Base-by-base conservation (phyloP, 2,888 invertebrate genomes). In the Caenorhabditis sulstoni region DNA sequence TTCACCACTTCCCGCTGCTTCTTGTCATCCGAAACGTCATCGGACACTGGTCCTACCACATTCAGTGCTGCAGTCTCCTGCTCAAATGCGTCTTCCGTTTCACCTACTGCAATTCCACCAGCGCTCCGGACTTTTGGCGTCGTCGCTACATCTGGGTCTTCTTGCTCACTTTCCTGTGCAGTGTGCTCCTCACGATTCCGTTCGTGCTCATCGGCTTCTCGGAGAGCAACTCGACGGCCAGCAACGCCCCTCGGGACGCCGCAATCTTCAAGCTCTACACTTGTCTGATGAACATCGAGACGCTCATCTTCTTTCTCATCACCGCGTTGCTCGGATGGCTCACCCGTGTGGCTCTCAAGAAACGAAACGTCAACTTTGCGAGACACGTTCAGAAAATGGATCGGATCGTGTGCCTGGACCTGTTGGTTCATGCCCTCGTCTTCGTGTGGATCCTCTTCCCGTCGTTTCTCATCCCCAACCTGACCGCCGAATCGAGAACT, bases 81-180 rank as follows among this genome's bases (percentile, higher is more conserved):
- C 8, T 62, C 12, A 62, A 62, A 39, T 62, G 62, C 22, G n/a
- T 50, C 41, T 62, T 22, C 39, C 18, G 62, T 5, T 50, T 29
- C 22, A 50, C 62, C 29, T 22, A 18, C 50, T 11, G 9, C 50
- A 22, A 50, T 5, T 29, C 29, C 4, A 29, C 29, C 4, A 29
- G 7, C 29, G 29, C 29, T 5, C 29, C 29, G 4, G 29, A 29
- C 4, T 29, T 29, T 7, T 29, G 29, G 29, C 29, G 29, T 7
- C 3, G 7, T 5, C 29, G 29, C 4, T 29, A 5, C 29, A 3
- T 7, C 3, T 7, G 3, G 7, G 7, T 29, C 4, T 7, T 29
- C 4, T 7, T 29, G 29, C 29, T 29, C 29, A 29, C 29, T 7
- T 3, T 29, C 29, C 29, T 29, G 4, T 29, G 3, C 29, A 29